Conservation (phyloP, 2,888 invertebrate genomes). For the Macrophya alboannulata region DNA sequence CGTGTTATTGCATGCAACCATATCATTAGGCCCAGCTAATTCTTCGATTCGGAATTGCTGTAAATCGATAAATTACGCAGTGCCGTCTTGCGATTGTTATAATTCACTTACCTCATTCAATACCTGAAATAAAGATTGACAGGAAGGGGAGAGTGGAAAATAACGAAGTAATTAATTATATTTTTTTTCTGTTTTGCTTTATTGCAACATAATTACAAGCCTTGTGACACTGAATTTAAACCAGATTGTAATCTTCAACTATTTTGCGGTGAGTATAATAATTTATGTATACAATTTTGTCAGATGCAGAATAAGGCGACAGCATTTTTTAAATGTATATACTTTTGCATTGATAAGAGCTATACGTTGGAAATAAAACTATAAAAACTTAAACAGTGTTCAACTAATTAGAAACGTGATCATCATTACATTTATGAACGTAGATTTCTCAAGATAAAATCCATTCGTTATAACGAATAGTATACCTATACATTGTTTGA, state of each 20-base stretch:
- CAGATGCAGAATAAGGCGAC: neutral
- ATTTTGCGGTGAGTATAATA: neutral
- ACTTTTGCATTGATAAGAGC: neutral
- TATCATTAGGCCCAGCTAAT: no score
- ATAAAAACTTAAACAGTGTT: conserved; percentile 24
- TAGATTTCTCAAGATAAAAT: neutral
- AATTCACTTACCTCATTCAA: no score
- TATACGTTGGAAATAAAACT: conserved; percentile 9
- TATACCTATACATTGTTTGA: neutral
- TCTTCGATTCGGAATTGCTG: no score
- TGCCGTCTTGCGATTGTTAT: no score
- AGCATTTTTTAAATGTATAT: neutral
- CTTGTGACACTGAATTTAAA: neutral
- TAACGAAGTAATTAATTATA: no score
- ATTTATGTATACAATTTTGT: neutral
- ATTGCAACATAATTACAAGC: neutral
- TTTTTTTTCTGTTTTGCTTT: neutral
- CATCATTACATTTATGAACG: conserved; percentile 6
- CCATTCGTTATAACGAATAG: neutral
- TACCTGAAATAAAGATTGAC: no score
- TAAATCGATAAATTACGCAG: no score
- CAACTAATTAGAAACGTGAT: conserved; percentile 9
- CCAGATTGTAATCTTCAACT: neutral
- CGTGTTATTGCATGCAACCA: no score
- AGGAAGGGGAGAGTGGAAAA: no score